Evolutionary conservation across 2,888 invertebrate genomes (phyloP).

Genomic region (Chloromyia formosa): DNA sequence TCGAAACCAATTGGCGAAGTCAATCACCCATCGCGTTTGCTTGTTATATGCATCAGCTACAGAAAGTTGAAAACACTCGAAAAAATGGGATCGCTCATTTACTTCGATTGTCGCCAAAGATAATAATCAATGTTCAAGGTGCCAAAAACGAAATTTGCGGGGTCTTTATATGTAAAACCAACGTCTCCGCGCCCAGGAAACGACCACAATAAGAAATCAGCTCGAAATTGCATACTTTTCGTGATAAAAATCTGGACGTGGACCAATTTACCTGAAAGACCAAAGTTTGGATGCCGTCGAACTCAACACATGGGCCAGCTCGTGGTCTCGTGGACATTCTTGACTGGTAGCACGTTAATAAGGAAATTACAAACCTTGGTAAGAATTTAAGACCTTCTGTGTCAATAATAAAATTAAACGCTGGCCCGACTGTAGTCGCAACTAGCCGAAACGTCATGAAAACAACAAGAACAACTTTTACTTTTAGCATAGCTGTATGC

Average conservation of each 20-base stretch:
- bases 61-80: not conserved
- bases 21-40: not conserved
- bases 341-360: not conserved
- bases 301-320: not conserved
- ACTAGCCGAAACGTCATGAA: not conserved
- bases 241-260: not conserved
- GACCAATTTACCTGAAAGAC: not conserved
- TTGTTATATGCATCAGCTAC: not conserved
- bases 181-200: not conserved
- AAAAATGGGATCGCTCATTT: not conserved
- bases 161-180: not conserved
- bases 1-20: not conserved
- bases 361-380: constrained; percentile 24
- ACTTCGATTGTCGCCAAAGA: not conserved
- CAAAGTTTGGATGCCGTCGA: too few species aligned
- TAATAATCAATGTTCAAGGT: not conserved
- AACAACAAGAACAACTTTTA: constrained; percentile 35
- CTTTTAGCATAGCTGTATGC: constrained; percentile 8
- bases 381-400: constrained; percentile 19
- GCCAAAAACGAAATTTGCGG: not conserved
- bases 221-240: not conserved
- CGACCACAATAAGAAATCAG: not conserved
- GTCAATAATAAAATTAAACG: not conserved
- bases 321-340: not conserved
- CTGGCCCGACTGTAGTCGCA: not conserved